These are phyloP conservation scores for Nemotelus pantherinus DNA, from an alignment of 2,888 invertebrate genomes.

Conservation along the genomic window DNA sequence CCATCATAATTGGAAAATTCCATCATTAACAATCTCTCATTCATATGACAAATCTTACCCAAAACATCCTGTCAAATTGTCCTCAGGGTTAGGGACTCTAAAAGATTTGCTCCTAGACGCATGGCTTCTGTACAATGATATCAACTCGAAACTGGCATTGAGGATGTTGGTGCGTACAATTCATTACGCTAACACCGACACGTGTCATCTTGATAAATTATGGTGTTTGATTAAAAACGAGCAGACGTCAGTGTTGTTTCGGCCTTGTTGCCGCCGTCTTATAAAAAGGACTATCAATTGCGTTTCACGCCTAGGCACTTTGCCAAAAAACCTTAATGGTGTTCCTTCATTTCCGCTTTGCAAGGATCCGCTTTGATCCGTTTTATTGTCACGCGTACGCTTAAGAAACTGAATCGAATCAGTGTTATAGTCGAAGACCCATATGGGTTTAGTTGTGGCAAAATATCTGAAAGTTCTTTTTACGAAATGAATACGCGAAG, in stretches of 20 bases:
- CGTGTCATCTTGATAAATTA: conserved; percentile 56
- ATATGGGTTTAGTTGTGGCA: too few relatives aligned
- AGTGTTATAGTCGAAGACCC: too few relatives aligned
- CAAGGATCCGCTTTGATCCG: conserved; percentile 3
- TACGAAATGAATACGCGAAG: too few relatives aligned
- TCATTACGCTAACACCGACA: conserved; percentile 56
- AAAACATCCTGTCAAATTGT: conserved; percentile 45
- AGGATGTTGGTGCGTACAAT: conserved; percentile 52
- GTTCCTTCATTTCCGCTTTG: conserved; percentile 1
- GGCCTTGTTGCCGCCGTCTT: not conserved
- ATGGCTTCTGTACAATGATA: conserved; percentile 12
- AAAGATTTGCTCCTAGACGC: not conserved
- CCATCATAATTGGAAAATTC: conserved; percentile 44
- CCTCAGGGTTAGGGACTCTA: not conserved
- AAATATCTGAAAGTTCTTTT: too few relatives aligned
- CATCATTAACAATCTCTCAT: conserved; percentile 46
- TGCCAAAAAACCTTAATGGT: conserved; percentile 8
- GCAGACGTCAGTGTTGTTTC: conserved; percentile 19
- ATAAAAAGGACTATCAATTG: conserved; percentile 30
- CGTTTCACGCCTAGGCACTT: not conserved
- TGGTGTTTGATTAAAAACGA: conserved; percentile 55
- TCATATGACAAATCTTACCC: conserved; percentile 46
- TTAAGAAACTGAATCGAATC: not conserved
- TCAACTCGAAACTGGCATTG: conserved; percentile 25
- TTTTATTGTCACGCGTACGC: not conserved